Base-by-base conservation (phyloP, 1,140 invertebrate genomes). In the Trichonephila clavata region DNA sequence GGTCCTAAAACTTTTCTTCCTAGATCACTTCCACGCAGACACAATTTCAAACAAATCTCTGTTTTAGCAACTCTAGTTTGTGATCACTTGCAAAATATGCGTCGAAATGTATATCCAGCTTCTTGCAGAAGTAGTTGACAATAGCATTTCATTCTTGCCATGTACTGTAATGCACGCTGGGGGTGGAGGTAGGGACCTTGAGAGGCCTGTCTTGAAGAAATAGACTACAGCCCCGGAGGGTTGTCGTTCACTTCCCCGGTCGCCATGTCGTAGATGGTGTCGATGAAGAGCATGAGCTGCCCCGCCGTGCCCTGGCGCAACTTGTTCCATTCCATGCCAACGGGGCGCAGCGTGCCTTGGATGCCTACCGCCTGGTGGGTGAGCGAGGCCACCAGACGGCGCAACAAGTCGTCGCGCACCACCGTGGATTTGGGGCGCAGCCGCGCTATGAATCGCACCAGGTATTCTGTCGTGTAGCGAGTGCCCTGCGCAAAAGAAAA, bases 381-480 rank as follows among this genome's bases (percentile, higher is more conserved):
- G 5, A 97, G 95, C 5, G 97, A 96, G 2, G 97, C 97, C 24
- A 97, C 95, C 10, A 97, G 95, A 63, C 97, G 96, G 95, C 96
- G 97, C 39, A 97, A 95, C 0, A 97, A 95, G 86, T 96, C 96
- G 59, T 96, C 96, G 71, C 86, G 32, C 24, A 95, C 39, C 10
- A 88, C 81, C 7, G 94, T 90, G 13, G 93, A 81, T 32, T 95
- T 63, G 0, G 97, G 97, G 60, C 97, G 96, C 10, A 98, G 95
- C 90, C 97, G 96, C 13, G 96, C 97, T 16, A 98, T 95, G 95
- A 98, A 97, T 65, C 97, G 96, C 7, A 98, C 95, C 20, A 98
- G 95, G 95, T 98, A 98, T 95, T 98, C 97, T 20, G 98, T 94
- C 2, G 97, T 96, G 94, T 97, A 97, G 65, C 97, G 96, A 61